Evolutionary conservation across 92 coral and sea anemone species (phyloP).

Genomic region (Plumapathes pennacea): DNA sequence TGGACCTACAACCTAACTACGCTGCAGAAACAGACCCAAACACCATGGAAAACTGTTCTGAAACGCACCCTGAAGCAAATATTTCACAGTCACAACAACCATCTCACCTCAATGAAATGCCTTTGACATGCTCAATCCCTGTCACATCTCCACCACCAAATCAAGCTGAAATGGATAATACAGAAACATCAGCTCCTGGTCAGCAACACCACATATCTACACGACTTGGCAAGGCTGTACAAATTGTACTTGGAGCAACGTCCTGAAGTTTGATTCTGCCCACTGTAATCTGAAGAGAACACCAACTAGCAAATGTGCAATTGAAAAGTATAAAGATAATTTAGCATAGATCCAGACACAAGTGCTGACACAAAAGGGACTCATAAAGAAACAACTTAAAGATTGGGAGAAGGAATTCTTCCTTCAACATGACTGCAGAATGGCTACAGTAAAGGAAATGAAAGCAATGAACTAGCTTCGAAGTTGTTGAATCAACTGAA

Average conservation of each 20-base stretch:
- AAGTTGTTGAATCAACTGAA: conserved; percentile 28
- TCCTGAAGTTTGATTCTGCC: conserved; percentile 24
- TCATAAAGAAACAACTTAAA: conserved; percentile 10
- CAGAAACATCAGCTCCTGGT: too few species aligned
- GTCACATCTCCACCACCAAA: background rate
- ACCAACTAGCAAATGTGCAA: conserved; percentile 1
- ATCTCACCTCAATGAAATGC: too few species aligned
- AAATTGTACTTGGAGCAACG: conserved; percentile 36
- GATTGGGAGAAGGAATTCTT: conserved; percentile 65
- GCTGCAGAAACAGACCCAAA: too few species aligned
- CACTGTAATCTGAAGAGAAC: conserved; percentile 17
- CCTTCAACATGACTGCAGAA: conserved; percentile 22
- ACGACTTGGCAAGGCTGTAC: conserved; percentile 52
- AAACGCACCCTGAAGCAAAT: too few species aligned
- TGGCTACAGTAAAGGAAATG: conserved; percentile 52
- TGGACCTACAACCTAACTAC: too few species aligned
- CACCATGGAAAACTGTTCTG: too few species aligned
- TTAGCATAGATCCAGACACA: conserved; percentile 37
- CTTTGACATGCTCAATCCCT: background rate
- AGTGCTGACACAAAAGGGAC: conserved; percentile 29
- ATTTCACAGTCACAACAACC: too few species aligned
- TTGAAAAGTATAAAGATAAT: conserved; percentile 15
- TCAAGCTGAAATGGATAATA: background rate
- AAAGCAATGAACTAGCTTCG: conserved; percentile 39
- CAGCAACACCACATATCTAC: too few species aligned